A percentile compares a stretch with the other conserved stretches of the same genome.
phyloP scores from a whole-genome alignment of 2,113 vertebrate genomes.

The Saguinus midas region DNA sequence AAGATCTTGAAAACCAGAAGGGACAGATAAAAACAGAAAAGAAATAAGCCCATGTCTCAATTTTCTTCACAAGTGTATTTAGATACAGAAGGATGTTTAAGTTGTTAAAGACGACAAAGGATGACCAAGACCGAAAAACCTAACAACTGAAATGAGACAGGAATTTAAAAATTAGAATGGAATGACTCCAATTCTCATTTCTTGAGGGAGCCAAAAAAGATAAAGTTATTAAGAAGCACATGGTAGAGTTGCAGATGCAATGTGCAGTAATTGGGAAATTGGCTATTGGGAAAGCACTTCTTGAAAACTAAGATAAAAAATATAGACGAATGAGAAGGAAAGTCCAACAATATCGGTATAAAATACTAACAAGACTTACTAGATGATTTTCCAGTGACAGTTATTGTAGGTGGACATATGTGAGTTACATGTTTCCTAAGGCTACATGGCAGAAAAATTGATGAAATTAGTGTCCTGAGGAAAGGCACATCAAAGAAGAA shows the following conservation, averaged over 20 bases:
- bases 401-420: neutral
- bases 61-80: neutral
- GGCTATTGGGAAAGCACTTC: slow-evolving; percentile 15
- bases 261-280: neutral
- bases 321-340: neutral
- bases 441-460: neutral
- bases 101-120: neutral
- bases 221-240: neutral
- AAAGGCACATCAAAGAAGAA: slow-evolving; percentile 15
- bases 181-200: neutral
- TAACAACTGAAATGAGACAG: neutral
- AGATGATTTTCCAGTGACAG: neutral
- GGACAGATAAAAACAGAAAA: neutral
- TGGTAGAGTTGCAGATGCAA: neutral
- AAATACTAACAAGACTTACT: slow-evolving; percentile 26
- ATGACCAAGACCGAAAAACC: neutral
- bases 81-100: neutral
- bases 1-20: neutral
- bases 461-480: neutral
- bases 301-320: neutral
- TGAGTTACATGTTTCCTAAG: neutral
- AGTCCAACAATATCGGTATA: neutral
- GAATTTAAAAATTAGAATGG: neutral
- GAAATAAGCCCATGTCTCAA: neutral
- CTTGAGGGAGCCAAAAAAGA: neutral